Evolutionary conservation across 2,113 vertebrate genomes (phyloP), one percentile per base, ranked within the genome.

Genomic region (Accipiter virgatus): DNA sequence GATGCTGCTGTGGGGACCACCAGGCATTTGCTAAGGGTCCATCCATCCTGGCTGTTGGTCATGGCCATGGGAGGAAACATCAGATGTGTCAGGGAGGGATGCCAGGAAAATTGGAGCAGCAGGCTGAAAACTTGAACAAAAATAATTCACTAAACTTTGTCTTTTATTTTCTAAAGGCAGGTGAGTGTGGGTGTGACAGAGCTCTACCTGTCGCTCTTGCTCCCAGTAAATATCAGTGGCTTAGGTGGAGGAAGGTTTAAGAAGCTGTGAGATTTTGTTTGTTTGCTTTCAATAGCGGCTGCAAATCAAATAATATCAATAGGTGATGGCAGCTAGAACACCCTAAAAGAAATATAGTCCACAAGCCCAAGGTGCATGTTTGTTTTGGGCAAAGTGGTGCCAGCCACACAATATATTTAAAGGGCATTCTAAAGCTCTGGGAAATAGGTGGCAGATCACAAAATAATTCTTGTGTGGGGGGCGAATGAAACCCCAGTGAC

Each of bases 281-380:
- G 82, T 97, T 98, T 97, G 72, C 93, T 82, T 95, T 96, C 87
- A 96, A 79, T 11, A 94, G 79, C 3, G 0, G 78, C 95, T 77
- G 92, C 74, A 95, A 98, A 97, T 96, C 97, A 98, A 96, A 97
- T 79, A 97, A 89, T 88, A 97, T 88, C 92, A 98, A 94, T 87
- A 95, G 75, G 62, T 96, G 94, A 81, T 56, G 94, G 88, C 93
- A 71, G 81, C 62, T 11, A 56, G 55, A 93, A 88, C 91, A 72
- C 38, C 55, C n/a, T 81, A 75, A 16, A 77, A 85, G 81, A 91
- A 92, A 80, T 89, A 78, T 52, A 85, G 88, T 48, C 71, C 32
- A 29, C 55, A 62, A 91, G 59, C 36, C 81, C 66, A 52, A 96
- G 71, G 34, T 56, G 34, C 29, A 4, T 90, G 72, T 96, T 97